Evolutionary conservation across 2,888 invertebrate species (phyloP).

Genomic region (Pyralis farinalis): DNA sequence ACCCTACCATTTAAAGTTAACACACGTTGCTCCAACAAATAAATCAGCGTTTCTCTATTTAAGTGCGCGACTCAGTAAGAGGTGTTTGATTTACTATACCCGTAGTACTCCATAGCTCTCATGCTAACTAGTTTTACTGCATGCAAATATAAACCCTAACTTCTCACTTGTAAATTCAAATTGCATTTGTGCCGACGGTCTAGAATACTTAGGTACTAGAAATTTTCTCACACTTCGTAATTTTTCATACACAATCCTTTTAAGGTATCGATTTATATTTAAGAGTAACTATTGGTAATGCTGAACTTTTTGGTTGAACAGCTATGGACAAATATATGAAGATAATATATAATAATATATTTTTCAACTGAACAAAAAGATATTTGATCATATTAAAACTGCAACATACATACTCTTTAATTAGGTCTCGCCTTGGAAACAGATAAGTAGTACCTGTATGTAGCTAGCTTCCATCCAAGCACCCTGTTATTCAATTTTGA

Average conservation of each 20-base stretch:
- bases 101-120: constrained; percentile 12
- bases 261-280: constrained; percentile 6
- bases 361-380: too few species aligned
- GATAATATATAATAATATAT: too few species aligned
- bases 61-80: constrained; percentile 15
- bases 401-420: too few species aligned
- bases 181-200: not conserved
- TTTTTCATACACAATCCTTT: constrained; percentile 6
- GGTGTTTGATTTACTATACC: constrained; percentile 23
- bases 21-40: constrained; percentile 5
- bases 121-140: constrained; percentile 13
- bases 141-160: not conserved
- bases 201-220: constrained; percentile 2
- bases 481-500: too few species aligned
- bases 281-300: too few species aligned
- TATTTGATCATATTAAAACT: too few species aligned
- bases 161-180: not conserved
- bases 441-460: too few species aligned
- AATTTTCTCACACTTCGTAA: constrained; percentile 8
- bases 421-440: too few species aligned
- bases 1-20: constrained; percentile 9
- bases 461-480: too few species aligned
- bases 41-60: constrained; percentile 19
- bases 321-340: too few species aligned
- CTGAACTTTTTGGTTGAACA: too few species aligned